These are phyloP conservation scores for Lasius platythorax DNA, from an alignment of 2,888 invertebrate genomes.

Conservation along the genomic window DNA sequence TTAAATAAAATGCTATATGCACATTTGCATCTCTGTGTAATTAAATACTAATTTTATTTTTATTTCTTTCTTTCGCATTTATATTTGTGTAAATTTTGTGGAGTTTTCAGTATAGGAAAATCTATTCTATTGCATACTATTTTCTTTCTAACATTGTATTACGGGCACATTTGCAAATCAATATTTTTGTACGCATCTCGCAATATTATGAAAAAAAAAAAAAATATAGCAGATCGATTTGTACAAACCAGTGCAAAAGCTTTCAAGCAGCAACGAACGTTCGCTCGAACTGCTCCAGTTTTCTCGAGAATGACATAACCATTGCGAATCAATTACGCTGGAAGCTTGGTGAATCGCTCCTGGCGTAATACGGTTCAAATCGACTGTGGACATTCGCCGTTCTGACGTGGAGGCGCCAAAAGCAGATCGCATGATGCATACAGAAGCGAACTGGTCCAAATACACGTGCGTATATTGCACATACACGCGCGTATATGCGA, in stretches of 20 bases:
- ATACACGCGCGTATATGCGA: constrained; percentile 11
- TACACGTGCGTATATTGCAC: constrained; percentile 10
- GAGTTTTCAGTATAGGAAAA: background rate
- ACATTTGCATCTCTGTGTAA: background rate
- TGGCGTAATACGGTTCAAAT: constrained; percentile 69
- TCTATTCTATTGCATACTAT: background rate
- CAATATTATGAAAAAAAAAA: background rate
- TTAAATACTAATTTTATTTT: background rate
- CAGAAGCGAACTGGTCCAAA: constrained; percentile 33
- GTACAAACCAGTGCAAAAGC: background rate
- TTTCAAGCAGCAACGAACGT: constrained; percentile 7
- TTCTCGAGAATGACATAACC: constrained; percentile 66
- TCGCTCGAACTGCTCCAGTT: constrained; percentile 13
- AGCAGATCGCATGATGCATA: constrained; percentile 62
- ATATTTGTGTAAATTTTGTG: background rate
- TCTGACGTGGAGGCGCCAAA: constrained; percentile 65
- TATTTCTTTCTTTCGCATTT: background rate
- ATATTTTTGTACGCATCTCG: background rate
- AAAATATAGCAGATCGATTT: background rate
- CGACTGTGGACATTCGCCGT: constrained; percentile 68
- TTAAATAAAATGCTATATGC: background rate
- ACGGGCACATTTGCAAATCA: background rate
- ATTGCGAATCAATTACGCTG: constrained; percentile 71
- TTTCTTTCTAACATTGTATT: background rate
- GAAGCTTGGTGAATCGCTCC: constrained; percentile 70